phyloP scores from a whole-genome alignment of 2,888 invertebrate species.

The Pterostichus niger region DNA sequence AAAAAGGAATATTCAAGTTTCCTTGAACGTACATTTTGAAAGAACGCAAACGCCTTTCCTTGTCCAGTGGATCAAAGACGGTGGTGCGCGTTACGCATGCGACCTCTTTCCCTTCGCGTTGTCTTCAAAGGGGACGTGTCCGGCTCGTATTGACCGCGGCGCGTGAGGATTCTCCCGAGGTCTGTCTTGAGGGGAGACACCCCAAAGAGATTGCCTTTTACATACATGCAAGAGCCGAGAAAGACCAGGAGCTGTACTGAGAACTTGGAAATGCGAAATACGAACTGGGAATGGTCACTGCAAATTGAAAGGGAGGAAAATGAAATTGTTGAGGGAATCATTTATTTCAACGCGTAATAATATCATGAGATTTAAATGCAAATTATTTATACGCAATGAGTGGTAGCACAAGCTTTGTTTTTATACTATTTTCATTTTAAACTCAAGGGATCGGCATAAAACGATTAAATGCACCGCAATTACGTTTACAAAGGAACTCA shows the following conservation, averaged over 20 bases:
- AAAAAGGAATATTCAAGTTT: slow-evolving; percentile 18
- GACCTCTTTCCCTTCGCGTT: slow-evolving; percentile 13
- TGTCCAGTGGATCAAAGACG: slow-evolving; percentile 50
- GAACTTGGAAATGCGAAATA: too few relatives aligned
- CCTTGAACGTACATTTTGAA: slow-evolving; percentile 13
- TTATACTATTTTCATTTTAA: too few relatives aligned
- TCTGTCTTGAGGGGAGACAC: neutral
- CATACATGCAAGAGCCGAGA: slow-evolving; percentile 12
- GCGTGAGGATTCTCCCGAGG: neutral
- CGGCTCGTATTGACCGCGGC: slow-evolving; percentile 51
- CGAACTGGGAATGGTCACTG: too few relatives aligned
- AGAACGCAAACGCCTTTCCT: neutral
- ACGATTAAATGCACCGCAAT: too few relatives aligned
- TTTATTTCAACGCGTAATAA: too few relatives aligned
- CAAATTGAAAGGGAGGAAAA: too few relatives aligned
- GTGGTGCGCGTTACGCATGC: slow-evolving; percentile 33
- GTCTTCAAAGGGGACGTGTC: slow-evolving; percentile 50
- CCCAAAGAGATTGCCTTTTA: slow-evolving; percentile 18
- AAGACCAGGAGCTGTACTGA: neutral
- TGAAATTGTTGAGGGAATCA: too few relatives aligned
- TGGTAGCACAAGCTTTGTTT: too few relatives aligned
- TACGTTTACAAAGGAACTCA: too few relatives aligned
- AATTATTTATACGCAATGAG: too few relatives aligned
- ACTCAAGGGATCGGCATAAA: too few relatives aligned
- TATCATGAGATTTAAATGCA: too few relatives aligned